Percentiles rank a stretch among this genome's conserved stretches.
Conservation (phyloP, 2,797 vertebrate species). For the Eleutherodactylus coqui region DNA sequence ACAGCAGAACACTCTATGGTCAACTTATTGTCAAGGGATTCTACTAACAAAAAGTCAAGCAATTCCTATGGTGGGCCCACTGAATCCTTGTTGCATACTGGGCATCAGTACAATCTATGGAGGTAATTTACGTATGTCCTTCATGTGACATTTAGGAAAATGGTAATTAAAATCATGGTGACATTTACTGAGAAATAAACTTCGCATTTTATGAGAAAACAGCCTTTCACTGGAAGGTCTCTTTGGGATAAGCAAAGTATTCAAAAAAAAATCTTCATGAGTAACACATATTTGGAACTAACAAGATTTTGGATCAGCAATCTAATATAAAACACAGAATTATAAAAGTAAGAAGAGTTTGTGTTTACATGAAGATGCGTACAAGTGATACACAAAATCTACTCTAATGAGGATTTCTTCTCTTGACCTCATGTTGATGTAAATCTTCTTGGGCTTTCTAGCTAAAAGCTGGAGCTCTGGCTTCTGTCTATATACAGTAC, state of each 20-base stretch:
- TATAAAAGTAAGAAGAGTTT: not conserved
- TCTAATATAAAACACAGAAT: not conserved
- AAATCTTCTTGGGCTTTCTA: conserved; percentile 9
- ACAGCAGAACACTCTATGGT: no score
- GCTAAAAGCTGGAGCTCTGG: not conserved
- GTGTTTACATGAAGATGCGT: not conserved
- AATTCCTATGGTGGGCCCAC: no score
- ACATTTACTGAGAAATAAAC: no score
- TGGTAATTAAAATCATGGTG: no score
- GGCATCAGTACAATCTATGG: no score
- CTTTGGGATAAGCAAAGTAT: not conserved
- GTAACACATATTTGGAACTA: not conserved
- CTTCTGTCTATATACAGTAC: not conserved
- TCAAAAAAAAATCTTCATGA: not conserved
- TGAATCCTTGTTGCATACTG: no score
- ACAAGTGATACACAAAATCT: not conserved
- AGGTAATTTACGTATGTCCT: no score
- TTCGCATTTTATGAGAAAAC: no score
- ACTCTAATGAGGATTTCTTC: not conserved
- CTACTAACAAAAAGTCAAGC: no score
- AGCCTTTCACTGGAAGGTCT: not conserved
- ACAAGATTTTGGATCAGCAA: not conserved
- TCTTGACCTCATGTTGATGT: not conserved
- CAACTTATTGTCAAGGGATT: no score
- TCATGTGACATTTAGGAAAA: no score